Evolutionary conservation across 1,140 invertebrate species (phyloP), one percentile per base, ranked within the genome.

Genomic region (Drosophila virilis): DNA sequence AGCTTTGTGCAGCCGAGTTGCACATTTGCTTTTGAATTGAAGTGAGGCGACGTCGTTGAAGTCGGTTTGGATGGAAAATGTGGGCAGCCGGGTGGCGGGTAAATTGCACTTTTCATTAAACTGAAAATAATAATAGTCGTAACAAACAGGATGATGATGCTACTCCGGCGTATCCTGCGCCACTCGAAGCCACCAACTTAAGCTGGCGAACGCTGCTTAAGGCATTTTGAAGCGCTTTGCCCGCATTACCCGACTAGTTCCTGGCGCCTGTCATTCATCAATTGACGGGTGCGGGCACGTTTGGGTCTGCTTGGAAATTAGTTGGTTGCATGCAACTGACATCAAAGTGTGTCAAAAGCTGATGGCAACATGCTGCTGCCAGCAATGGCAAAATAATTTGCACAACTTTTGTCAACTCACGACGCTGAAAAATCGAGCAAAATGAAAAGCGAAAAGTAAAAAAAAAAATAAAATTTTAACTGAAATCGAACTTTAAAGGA

Each of bases 101-200:
- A 79, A 77, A 75, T 80, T 88, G 84, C 84, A 83, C 84, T 89
- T 88, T 89, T 88, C 84, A 88, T 88, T 88, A 89, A 88, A 77
- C 76, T 83, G 71, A 69, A 70, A 68, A 73, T 61, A 70, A 74
- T 74, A 74, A 74, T 74, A 64, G 38, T 70, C 43, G 71, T 70
- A 86, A 61, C 50, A 68, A 75, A 48, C 37, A 43, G 50, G 60
- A 59, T 62, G 46, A 35, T 65, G 32, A 33, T 54, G 42, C 59
- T 52, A 45, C 37, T 55, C 22, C 42, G 42, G 65, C 54, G 45
- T 52, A 57, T 65, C 60, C 48, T 38, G 65, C 9, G 37, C 37
- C 28, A 59, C 65, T 59, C 35, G 10, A 58, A 13, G 37, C 9
- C 42, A 33, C 58, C 33, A 10, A 46, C 51, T 52, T 28, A 28